These are phyloP conservation scores for Polia nebulosa DNA, from an alignment of 2,888 invertebrate species.

Conservation along the genomic window DNA sequence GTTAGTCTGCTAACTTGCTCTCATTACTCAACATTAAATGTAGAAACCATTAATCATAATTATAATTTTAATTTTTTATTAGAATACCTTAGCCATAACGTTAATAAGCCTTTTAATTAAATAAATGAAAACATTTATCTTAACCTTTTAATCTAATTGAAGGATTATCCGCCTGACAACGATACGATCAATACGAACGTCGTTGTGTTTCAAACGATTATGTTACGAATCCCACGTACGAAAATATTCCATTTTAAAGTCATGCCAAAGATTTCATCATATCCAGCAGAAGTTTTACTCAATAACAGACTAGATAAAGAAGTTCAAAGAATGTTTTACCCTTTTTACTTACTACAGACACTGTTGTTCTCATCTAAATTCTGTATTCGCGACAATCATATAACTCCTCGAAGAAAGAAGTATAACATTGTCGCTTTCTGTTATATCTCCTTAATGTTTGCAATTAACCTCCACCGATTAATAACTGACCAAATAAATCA, in stretches of 20 bases:
- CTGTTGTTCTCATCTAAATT: slow-evolving; percentile 38
- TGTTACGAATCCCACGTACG: no score
- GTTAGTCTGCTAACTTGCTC: no score
- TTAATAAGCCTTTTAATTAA: neutral
- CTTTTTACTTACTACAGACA: slow-evolving; percentile 37
- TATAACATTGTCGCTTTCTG: neutral
- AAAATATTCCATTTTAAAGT: slow-evolving; percentile 3
- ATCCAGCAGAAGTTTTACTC: slow-evolving; percentile 15
- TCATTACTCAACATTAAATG: no score
- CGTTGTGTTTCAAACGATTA: neutral
- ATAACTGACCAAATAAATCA: neutral
- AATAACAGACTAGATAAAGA: slow-evolving; percentile 33
- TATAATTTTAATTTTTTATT: no score
- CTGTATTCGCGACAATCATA: slow-evolving; percentile 24
- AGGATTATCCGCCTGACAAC: neutral
- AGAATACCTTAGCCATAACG: neutral
- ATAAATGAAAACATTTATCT: neutral
- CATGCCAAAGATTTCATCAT: neutral
- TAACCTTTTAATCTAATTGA: neutral
- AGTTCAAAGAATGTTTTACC: slow-evolving; percentile 32
- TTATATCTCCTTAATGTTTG: neutral
- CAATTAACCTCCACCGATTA: neutral
- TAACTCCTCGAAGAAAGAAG: neutral
- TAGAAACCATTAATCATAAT: no score
- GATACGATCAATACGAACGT: neutral